Base-by-base conservation (phyloP, 2,113 vertebrate species). In the Coptodon bakossiorum region DNA sequence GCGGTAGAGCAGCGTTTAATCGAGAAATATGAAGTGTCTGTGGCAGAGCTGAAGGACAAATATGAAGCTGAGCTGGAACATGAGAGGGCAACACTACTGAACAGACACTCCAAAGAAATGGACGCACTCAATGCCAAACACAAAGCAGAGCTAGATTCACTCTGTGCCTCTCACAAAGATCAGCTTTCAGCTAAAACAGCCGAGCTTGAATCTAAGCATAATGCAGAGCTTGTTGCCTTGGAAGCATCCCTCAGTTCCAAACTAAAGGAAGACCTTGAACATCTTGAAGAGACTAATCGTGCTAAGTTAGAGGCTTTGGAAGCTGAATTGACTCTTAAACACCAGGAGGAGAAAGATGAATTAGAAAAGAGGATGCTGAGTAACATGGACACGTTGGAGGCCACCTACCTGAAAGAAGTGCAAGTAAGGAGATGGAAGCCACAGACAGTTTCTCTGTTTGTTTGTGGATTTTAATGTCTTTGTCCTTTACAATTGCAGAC, bases 341-440 rank as follows among this genome's bases (percentile, higher is more conserved):
- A 98, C 82, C 94, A 95, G 80, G 93, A 96, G 17, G 97, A 97
- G 27, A 88, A 95, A 1, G 94, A 97, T 13, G 96, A 97, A 29
- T 80, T 98, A 80, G 97, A 98, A 90, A 88, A 88, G 19, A 97
- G 96, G 82, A 96, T 98, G 89, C 90, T 97, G 88, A 94, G 96
- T 19, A 97, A 96, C 88, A 97, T 98, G 95, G 97, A 98, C 86
- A 97, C 96, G 3, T 86, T 98, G 90, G 98, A 98, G 89, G 94
- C 96, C 0, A 96, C 97, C 3, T 98, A 97, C 91, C 85, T 98
- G 11, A 94, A 96, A 85, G 97, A 98, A 94, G 95, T 98, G 24
- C 98, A 98, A 92, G 95, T 90, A 97, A 97, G 86, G 93, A 96
- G 12, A 79, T 4, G 9, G 1, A 22, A 19, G 24, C 19, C 9